These are phyloP conservation scores for Megaustenia siamemsis DNA, from an alignment of 2,888 invertebrate species.

Conservation along the genomic window DNA sequence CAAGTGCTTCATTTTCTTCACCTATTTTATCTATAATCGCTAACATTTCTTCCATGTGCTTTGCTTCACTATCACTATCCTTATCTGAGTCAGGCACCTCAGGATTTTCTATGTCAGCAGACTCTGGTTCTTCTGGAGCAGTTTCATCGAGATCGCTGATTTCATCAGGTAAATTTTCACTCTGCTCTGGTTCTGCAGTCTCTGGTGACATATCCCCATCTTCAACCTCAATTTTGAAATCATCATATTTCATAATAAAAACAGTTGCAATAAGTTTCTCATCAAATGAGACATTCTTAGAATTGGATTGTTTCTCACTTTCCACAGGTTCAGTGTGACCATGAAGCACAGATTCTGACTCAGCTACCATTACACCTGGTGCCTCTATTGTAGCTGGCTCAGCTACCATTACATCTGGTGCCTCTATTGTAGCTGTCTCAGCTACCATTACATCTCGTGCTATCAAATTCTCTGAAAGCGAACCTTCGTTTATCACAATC, in stretches of 20 bases:
- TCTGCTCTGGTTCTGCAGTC: too few relatives aligned
- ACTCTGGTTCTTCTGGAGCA: not conserved
- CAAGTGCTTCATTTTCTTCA: too few relatives aligned
- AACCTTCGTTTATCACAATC: too few relatives aligned
- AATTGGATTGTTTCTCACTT: not conserved
- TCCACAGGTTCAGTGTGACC: not conserved
- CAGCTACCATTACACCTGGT: not conserved
- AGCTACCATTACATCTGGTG: not conserved
- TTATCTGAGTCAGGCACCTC: not conserved
- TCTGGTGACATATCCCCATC: too few relatives aligned
- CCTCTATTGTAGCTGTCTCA: not conserved
- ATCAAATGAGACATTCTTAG: constrained; percentile 19
- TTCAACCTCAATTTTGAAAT: too few relatives aligned
- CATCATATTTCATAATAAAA: not conserved
- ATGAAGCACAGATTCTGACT: not conserved
- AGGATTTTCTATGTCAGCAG: not conserved
- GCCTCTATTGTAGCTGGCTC: not conserved
- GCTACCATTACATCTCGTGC: not conserved
- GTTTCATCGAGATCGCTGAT: not conserved
- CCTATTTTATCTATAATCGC: too few relatives aligned
- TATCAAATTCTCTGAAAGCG: too few relatives aligned
- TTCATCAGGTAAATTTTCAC: not conserved
- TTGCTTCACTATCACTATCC: too few relatives aligned
- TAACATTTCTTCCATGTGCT: too few relatives aligned
- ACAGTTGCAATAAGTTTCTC: not conserved